Evolutionary conservation across 2,888 invertebrate genomes (phyloP), one percentile per base, ranked within the genome.

Genomic region (Malthinus seriepunctatus): DNA sequence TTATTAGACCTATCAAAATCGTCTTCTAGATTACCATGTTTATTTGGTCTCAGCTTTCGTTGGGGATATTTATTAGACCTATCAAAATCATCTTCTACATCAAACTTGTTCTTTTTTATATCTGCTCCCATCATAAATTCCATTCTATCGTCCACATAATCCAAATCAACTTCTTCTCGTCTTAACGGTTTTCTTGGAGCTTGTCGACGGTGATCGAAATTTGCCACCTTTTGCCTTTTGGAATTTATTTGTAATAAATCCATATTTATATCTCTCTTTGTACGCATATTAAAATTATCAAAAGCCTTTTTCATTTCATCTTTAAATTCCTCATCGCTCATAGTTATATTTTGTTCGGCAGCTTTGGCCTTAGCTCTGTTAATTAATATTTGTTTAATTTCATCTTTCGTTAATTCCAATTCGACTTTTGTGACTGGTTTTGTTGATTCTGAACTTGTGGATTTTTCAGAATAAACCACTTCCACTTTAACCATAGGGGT

Each of bases 231-330:
- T 10, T 34, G 23, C 23, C 23, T 2, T 5, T 23, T 5, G 0
- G 67, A 45, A 61, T 70, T 71, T 46, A 63, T 52, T 31, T 73
- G 71, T 8, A 76, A 59, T 45, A 75, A 46, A 10, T 72, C 70
- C 69, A 76, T 69, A 53, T 76, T 76, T 33, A 77, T 75, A 37
- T 71, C 73, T 31, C 75, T 66, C 52, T 59, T 71, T 6, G 45
- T 14, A 47, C 51, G 37, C 33, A 61, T 46, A 35, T 44, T 11
- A 42, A 51, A 47, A 31, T 65, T 73, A 14, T 68, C 60, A 6
- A 71, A 71, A 4, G 72, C 73, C 60, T 69, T 71, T 6, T 65
- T 63, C 32, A 75, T 65, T 11, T 73, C 56, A 32, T 69, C 65
- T 35, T 71, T 72, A 15, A 76, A 45, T 67, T 76, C 75, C 44